These are phyloP conservation scores for Meiosimyza platycephala DNA, from an alignment of 2,888 invertebrate species.

Conservation along the genomic window DNA sequence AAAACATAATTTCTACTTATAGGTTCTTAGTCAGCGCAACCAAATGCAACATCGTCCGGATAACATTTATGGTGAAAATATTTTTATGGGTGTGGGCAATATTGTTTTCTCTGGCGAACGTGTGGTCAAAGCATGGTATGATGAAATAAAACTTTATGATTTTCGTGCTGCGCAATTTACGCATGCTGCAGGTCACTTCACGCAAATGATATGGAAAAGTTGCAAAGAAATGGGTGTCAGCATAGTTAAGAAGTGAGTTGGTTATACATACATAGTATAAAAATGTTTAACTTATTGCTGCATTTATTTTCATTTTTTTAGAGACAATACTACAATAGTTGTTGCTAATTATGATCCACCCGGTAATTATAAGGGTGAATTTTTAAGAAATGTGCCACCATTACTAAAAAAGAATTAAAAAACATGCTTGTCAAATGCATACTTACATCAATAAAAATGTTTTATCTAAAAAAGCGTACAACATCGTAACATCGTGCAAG, in stretches of 20 bases:
- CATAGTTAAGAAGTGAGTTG: constrained; percentile 66
- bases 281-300: neutral
- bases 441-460: neutral
- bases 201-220: constrained; percentile 85
- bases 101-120: constrained; percentile 69
- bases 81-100: constrained; percentile 82
- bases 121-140: constrained; percentile 75
- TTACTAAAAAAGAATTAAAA: neutral
- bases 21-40: constrained; percentile 66
- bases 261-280: neutral
- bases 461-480: too few relatives aligned
- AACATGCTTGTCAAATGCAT: neutral
- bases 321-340: constrained; percentile 75
- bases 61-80: constrained; percentile 85
- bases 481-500: too few relatives aligned
- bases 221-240: constrained; percentile 82
- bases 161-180: constrained; percentile 75
- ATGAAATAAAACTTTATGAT: constrained; percentile 77
- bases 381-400: constrained; percentile 77
- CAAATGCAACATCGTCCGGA: constrained; percentile 79
- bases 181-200: constrained; percentile 82
- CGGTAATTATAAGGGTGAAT: constrained; percentile 85
- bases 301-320: constrained; percentile 8
- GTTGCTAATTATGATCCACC: constrained; percentile 92
- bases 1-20: neutral